Conservation (phyloP, 2,797 vertebrate genomes). For the Tinamus major region DNA sequence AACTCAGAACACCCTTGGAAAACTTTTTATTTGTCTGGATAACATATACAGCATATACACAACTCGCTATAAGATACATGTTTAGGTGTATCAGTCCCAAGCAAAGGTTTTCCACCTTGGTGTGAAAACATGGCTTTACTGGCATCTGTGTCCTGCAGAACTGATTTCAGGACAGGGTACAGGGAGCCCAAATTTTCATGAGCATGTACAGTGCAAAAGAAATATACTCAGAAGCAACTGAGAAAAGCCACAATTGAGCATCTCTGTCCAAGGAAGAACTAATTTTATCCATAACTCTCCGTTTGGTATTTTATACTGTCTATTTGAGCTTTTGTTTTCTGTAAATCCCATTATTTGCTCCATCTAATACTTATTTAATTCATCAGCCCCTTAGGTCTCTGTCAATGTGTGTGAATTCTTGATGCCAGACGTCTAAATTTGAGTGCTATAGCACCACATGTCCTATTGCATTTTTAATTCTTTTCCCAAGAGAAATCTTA, state of each 20-base stretch:
- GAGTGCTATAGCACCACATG: slow-evolving; percentile 16
- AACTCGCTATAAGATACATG: not conserved
- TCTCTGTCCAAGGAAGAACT: not conserved
- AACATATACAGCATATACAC: not conserved
- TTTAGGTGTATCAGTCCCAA: not conserved
- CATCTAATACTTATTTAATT: not conserved
- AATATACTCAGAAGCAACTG: not conserved
- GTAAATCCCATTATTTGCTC: not conserved
- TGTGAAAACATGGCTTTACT: not conserved
- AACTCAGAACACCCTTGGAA: not conserved
- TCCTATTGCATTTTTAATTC: not conserved
- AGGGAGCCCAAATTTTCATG: not conserved
- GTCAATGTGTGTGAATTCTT: slow-evolving; percentile 19
- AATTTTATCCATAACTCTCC: not conserved
- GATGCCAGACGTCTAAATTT: slow-evolving; percentile 8
- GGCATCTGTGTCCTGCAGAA: not conserved
- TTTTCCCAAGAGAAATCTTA: not conserved
- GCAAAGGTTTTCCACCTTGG: not conserved
- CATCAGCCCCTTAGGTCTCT: slow-evolving; percentile 19
- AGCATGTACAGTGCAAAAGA: not conserved
- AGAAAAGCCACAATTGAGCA: not conserved
- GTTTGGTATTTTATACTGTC: not conserved
- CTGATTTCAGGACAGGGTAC: not conserved
- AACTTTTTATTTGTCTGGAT: not conserved
- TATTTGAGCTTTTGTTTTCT: not conserved